Conservation (phyloP, 2,888 invertebrate species). For the Plutella xylostella region DNA sequence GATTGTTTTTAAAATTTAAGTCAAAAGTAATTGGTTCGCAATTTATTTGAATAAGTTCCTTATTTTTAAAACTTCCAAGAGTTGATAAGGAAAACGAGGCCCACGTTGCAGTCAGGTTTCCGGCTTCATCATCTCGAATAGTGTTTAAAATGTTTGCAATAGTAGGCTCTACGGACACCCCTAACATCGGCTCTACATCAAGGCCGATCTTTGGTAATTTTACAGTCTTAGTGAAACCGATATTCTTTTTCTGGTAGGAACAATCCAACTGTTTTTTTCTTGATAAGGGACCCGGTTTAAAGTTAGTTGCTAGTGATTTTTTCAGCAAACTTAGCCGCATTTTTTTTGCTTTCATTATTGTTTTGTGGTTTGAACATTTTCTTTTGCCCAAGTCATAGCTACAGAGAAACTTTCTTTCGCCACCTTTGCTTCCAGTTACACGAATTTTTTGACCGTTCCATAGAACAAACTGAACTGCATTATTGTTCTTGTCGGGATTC, state of each 20-base stretch:
- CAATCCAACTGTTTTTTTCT: conserved; percentile 55
- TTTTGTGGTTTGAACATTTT: conserved; percentile 12
- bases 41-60: conserved; percentile 26
- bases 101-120: conserved; percentile 54
- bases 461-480: conserved; percentile 41
- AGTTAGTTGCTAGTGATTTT: conserved; percentile 45
- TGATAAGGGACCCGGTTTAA: conserved; percentile 69
- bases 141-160: conserved; percentile 49
- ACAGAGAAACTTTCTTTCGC: conserved; percentile 40
- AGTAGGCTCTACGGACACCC: conserved; percentile 50
- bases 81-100: conserved; percentile 69
- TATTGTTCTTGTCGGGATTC: conserved; percentile 36
- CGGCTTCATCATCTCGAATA: conserved; percentile 36
- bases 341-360: conserved; percentile 22
- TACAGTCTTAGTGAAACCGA: conserved; percentile 54
- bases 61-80: conserved; percentile 34
- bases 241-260: conserved; percentile 47
- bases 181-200: conserved; percentile 55
- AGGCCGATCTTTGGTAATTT: conserved; percentile 61
- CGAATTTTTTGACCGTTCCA: conserved; percentile 45
- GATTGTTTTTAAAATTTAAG: conserved; percentile 69
- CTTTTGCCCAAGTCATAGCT: conserved; percentile 32
- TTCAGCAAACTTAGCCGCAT: conserved; percentile 35
- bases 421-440: conserved; percentile 49
- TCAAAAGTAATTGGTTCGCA: conserved; percentile 58